Evolutionary conservation across 2,113 vertebrate species (phyloP), one percentile per base, ranked within the genome.

Genomic region (Dolichallabes microphthalmus): DNA sequence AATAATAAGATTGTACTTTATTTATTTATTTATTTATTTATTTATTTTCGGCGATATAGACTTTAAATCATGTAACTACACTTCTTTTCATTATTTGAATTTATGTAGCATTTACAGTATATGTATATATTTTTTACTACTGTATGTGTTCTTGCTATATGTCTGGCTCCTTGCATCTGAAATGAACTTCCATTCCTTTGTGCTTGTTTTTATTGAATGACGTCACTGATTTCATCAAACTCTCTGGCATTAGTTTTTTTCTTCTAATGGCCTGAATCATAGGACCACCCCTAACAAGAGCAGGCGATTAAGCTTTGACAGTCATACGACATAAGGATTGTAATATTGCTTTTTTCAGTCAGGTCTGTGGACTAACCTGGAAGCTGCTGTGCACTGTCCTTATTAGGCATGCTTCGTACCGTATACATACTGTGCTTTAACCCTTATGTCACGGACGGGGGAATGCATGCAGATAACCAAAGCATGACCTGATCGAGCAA

Each of bases 381-480:
- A 79, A 87, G 84, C 86, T 71, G 80, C 86, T 73, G 79, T 82
- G 55, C 61, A 84, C 60, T 83, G 22, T 66, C 58, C 32, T 39
- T 61, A 63, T 82, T 61, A 85, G 87, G 85, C 87, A 86, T 88
- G 85, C 63, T 86, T 63, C 39, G 77, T 83, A 82, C 45, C 85
- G 39, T 80, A 61, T 17, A 60, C 35, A 74, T 55, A 79, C 45
- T 86, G 85, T 64, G 83, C 68, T 75, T 63, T 69, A 79, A 45
- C 45, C 30, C 19, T 73, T 50, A n/a, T 45, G 35, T 1, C 45
- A 53, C 14, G 27, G 61, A 66, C 85, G 58, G 35, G 57, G 60
- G 76, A 58, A 58, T 83, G 87, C 85, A 86, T 86, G 86, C n/a
- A 50, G 32, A 81, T 45, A 61, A 86, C 15, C 11, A 35, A 69